A percentile compares a stretch with the other conserved stretches of the same genome.
Evolutionary conservation across 2,113 vertebrate species (phyloP).

Genomic region (Bungarus multicinctus): DNA sequence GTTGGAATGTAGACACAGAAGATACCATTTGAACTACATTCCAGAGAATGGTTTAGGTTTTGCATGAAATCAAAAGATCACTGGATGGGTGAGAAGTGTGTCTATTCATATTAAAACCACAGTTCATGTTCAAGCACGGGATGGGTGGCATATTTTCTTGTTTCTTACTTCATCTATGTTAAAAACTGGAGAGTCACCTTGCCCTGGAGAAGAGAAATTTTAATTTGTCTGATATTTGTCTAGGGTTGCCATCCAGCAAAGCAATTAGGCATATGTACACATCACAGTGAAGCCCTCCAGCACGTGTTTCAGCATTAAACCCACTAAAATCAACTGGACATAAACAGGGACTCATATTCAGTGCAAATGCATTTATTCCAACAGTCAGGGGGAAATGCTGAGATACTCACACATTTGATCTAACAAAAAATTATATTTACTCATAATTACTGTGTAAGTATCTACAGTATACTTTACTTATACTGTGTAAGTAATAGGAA

Average conservation of each 20-base stretch:
- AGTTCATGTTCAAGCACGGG: neutral
- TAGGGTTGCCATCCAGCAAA: neutral
- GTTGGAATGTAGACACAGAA: slow-evolving; percentile 23
- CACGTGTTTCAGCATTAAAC: neutral
- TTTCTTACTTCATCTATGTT: neutral
- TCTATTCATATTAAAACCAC: slow-evolving; percentile 7
- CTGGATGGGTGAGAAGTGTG: neutral
- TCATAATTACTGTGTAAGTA: neutral
- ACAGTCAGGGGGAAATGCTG: neutral
- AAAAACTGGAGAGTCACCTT: neutral
- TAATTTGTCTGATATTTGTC: slow-evolving; percentile 26
- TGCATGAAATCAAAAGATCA: slow-evolving; percentile 34
- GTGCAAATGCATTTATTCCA: neutral
- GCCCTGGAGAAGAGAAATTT: neutral
- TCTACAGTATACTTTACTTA: neutral
- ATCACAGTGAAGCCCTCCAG: slow-evolving; percentile 15
- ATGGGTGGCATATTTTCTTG: neutral
- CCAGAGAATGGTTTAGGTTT: slow-evolving; percentile 44
- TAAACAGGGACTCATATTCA: neutral
- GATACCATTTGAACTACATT: slow-evolving; percentile 42
- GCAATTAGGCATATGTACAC: slow-evolving; percentile 16
- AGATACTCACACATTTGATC: neutral
- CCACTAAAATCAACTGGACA: neutral
- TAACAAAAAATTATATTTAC: neutral
- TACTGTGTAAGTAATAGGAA: neutral